Evolutionary conservation across 2,797 vertebrate species (phyloP), one percentile per base, ranked within the genome.

Genomic region (Pterois miles): DNA sequence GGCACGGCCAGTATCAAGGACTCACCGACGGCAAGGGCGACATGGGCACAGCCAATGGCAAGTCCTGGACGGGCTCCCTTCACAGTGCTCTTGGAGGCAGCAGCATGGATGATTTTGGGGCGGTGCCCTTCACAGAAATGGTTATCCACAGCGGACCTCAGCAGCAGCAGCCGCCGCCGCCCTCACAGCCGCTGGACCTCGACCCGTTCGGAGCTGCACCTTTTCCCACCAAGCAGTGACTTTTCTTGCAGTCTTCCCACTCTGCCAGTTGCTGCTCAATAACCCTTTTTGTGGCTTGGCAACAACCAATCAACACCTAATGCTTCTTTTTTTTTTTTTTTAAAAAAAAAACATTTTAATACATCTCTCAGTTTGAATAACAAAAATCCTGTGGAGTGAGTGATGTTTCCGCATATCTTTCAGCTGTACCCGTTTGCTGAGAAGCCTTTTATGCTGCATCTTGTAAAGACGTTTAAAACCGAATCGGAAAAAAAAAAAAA

Each of bases 141-240:
- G 97, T 97, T 0, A 86, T 96, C 75, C 95, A 94, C 50, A 82
- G 94, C 0, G 76, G 93, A 1, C 82, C 88, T 7, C 89, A 92
- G 71, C 95, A 92, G 74, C 92, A 46, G 34, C 74, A 31, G 59
- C 84, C 87, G 38, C 94, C 43, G 2, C 23, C 57, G 2, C 63
- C 82, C 1, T 89, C 96, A 20, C 86, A 95, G 87, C 96, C 94
- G 3, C 87, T 94, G 5, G 98, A 99, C 72, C 91, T 97, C 4
- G 98, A 99, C 89, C 98, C 98, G 2, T 99, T 99, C 16, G 98
- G 98, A 83, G 97, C 98, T 0, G 98, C 98, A 46, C 98, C 98
- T 0, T 99, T 99, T 84, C 97, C 97, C 90, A 96, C 97, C 6
- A 99, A 99, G 93, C 96, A 97, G 91, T 99, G 94, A 96, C 90